A percentile compares a stretch with the other conserved stretches of the same genome.
Conservation (phyloP, 2,797 vertebrate genomes). For the Pseudomugil gertrudae region DNA sequence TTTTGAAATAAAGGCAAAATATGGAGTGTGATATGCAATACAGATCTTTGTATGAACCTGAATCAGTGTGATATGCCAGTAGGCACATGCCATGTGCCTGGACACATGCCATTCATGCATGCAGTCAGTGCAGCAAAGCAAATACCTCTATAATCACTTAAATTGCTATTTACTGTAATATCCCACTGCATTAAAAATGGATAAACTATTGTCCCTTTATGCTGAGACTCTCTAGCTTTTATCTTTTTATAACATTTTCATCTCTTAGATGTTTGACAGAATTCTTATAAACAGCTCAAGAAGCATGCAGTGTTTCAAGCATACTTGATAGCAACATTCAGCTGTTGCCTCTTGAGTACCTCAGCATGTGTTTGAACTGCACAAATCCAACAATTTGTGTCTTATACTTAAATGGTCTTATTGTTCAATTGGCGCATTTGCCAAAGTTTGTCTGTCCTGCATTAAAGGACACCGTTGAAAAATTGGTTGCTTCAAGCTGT, state of each 20-base stretch:
- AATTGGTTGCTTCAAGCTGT: slow-evolving; percentile 7
- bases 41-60: not conserved
- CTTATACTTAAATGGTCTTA: not conserved
- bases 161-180: too few species aligned
- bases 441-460: not conserved
- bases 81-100: too few species aligned
- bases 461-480: too few species aligned
- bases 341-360: slow-evolving; percentile 15
- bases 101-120: too few species aligned
- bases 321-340: slow-evolving; percentile 21
- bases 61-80: not conserved
- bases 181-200: too few species aligned
- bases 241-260: too few species aligned
- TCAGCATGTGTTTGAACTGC: too few species aligned
- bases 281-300: slow-evolving; percentile 16
- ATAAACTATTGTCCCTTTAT: too few species aligned
- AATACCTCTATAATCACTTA: too few species aligned
- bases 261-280: not conserved
- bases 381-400: not conserved
- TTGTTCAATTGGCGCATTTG: slow-evolving; percentile 8
- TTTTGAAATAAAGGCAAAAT: not conserved
- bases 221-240: too few species aligned
- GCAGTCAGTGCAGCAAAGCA: too few species aligned
- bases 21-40: not conserved
- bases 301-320: slow-evolving; percentile 14